Evolutionary conservation across 2,113 vertebrate species (phyloP).

Genomic region (Heloderma charlesbogerti): DNA sequence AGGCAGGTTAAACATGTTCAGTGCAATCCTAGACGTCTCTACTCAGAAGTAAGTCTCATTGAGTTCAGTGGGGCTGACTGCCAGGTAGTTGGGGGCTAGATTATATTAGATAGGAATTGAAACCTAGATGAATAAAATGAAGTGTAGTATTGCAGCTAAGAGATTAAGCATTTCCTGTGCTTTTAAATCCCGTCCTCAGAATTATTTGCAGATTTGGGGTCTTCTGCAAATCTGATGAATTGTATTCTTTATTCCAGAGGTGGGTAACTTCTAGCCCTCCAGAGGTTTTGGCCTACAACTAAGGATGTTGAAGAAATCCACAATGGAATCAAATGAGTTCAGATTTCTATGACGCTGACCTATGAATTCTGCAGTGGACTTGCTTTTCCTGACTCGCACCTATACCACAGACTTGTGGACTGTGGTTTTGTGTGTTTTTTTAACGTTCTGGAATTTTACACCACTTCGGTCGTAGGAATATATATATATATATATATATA

Average conservation of each 20-base stretch:
- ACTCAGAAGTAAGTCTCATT: neutral
- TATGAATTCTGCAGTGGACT: too few relatives aligned
- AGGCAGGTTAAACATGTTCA: neutral
- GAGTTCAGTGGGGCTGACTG: neutral
- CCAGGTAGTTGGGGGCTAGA: neutral
- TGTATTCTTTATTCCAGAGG: neutral
- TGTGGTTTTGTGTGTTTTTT: too few relatives aligned
- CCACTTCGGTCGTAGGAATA: too few relatives aligned
- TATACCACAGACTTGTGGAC: too few relatives aligned
- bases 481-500: too few relatives aligned
- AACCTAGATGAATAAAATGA: neutral
- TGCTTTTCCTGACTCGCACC: too few relatives aligned
- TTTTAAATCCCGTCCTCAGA: neutral
- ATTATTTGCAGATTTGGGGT: neutral
- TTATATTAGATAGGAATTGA: neutral
- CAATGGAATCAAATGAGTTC: too few relatives aligned
- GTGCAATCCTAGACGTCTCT: neutral
- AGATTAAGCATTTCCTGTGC: neutral
- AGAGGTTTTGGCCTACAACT: too few relatives aligned
- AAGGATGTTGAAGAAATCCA: too few relatives aligned
- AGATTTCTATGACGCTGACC: too few relatives aligned
- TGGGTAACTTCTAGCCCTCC: neutral
- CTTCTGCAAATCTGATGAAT: neutral
- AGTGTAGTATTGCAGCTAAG: neutral
- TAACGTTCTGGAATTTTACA: too few relatives aligned